Evolutionary conservation across 2,888 invertebrate species (phyloP).

Genomic region (Sinodicranocentrus sp.): DNA sequence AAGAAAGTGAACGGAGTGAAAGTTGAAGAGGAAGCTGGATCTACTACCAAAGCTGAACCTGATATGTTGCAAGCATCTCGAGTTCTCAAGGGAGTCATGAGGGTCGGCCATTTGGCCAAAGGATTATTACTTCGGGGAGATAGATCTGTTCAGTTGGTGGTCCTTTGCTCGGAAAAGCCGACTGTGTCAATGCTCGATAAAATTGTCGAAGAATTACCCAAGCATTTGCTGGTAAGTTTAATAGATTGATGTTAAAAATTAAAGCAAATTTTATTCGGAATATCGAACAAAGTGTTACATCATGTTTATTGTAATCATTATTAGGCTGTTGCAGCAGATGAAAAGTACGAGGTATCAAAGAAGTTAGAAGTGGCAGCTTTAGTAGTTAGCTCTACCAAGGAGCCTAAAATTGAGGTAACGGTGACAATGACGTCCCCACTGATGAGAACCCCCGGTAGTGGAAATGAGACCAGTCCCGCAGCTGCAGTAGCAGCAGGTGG

Average conservation of each 20-base stretch:
- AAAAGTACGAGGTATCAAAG: slow-evolving; percentile 90
- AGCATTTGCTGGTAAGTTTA: slow-evolving; percentile 84
- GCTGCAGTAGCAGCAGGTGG: slow-evolving; percentile 76
- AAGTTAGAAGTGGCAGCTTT: slow-evolving; percentile 92
- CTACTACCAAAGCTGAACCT: slow-evolving; percentile 76
- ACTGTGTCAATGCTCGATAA: slow-evolving; percentile 90
- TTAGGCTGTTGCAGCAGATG: slow-evolving; percentile 83
- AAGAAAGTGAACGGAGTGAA: slow-evolving; percentile 68
- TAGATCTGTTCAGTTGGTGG: slow-evolving; percentile 93
- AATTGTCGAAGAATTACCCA: slow-evolving; percentile 90
- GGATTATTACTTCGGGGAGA: slow-evolving; percentile 94
- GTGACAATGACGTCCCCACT: slow-evolving; percentile 95
- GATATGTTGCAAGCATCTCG: slow-evolving; percentile 82
- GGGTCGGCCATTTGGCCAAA: slow-evolving; percentile 94
- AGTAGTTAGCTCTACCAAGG: slow-evolving; percentile 87
- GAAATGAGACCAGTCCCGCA: slow-evolving; percentile 24
- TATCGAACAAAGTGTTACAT: too few relatives aligned
- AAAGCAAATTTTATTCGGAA: too few relatives aligned
- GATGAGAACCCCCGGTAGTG: slow-evolving; percentile 84
- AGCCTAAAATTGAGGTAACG: slow-evolving; percentile 84
- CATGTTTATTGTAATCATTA: slow-evolving; percentile 19
- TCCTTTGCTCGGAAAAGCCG: slow-evolving; percentile 96
- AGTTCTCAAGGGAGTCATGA: slow-evolving; percentile 96
- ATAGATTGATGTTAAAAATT: too few relatives aligned
- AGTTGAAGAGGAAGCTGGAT: slow-evolving; percentile 33